A percentile compares a stretch with the other conserved stretches of the same genome.
Conservation (phyloP, 2,113 vertebrate species). For the Phyllopteryx taeniolatus region DNA sequence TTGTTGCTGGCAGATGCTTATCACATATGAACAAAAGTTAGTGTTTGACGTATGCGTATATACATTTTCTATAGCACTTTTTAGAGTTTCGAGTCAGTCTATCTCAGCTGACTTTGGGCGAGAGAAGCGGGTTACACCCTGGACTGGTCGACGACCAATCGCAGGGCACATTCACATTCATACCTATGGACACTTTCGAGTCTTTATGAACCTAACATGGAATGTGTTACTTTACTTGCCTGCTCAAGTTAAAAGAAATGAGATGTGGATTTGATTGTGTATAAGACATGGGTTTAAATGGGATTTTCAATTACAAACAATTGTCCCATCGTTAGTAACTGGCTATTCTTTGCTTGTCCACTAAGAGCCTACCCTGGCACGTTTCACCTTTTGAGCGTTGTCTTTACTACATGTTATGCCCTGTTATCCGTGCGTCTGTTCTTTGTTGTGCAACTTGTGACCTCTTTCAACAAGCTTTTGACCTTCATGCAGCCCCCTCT, state of each 20-base stretch:
- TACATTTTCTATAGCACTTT: not conserved
- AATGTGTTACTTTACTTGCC: not conserved
- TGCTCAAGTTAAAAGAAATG: not conserved
- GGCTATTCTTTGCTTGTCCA: not conserved
- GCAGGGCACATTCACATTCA: not conserved
- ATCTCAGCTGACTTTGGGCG: not conserved
- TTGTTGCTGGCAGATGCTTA: too few relatives aligned
- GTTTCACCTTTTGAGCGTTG: not conserved
- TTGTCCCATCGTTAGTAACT: not conserved
- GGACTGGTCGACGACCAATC: not conserved
- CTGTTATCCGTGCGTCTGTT: not conserved
- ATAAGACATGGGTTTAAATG: not conserved
- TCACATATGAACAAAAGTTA: too few relatives aligned
- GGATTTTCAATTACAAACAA: not conserved
- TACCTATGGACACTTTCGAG: too few relatives aligned
- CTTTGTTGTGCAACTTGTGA: conserved; percentile 38
- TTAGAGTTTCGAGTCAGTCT: not conserved
- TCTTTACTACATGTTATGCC: not conserved
- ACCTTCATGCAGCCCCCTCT: conserved; percentile 44
- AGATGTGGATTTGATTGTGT: not conserved
- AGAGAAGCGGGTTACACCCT: not conserved
- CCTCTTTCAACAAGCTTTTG: conserved; percentile 26
- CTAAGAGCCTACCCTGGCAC: not conserved
- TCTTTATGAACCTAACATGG: too few relatives aligned
- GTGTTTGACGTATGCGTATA: too few relatives aligned